Percentiles rank a stretch among this genome's conserved stretches.
Conservation (phyloP, 2,113 vertebrate species). For the Carettochelys insculpta region DNA sequence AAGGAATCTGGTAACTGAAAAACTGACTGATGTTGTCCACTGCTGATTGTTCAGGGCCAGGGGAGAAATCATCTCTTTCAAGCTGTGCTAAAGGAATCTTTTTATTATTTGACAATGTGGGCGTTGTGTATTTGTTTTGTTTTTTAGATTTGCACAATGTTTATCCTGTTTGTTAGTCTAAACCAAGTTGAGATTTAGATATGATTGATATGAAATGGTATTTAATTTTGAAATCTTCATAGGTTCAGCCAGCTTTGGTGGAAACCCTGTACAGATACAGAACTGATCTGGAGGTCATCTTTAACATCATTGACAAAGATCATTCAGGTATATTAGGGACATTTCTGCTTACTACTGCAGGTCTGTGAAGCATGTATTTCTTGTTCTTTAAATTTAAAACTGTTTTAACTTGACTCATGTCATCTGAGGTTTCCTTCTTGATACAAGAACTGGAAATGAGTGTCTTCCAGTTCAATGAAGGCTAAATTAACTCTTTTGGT, state of each 20-base stretch:
- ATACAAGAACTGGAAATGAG: constrained; percentile 23
- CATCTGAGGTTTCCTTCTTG: constrained; percentile 21
- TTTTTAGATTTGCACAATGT: not conserved
- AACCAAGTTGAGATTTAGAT: not conserved
- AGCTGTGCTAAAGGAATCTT: not conserved
- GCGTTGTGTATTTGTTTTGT: not conserved
- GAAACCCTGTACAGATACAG: constrained; percentile 93
- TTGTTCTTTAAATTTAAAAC: not conserved
- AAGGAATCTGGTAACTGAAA: not conserved
- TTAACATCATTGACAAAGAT: constrained; percentile 94
- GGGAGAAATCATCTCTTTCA: not conserved
- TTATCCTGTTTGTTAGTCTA: not conserved
- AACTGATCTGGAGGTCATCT: constrained; percentile 92
- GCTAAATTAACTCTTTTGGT: constrained; percentile 29
- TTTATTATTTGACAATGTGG: not conserved
- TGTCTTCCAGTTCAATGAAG: constrained; percentile 11
- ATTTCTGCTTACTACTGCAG: not conserved
- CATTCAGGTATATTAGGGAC: constrained; percentile 84
- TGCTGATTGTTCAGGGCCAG: not conserved
- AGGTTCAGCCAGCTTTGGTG: constrained; percentile 86
- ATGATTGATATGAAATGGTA: not conserved
- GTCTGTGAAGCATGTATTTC: not conserved
- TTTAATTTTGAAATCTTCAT: constrained; percentile 48
- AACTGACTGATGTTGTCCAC: not conserved
- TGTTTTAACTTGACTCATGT: not conserved